Evolutionary conservation across 2,888 invertebrate genomes (phyloP).

Genomic region (Embidobia sp.): DNA sequence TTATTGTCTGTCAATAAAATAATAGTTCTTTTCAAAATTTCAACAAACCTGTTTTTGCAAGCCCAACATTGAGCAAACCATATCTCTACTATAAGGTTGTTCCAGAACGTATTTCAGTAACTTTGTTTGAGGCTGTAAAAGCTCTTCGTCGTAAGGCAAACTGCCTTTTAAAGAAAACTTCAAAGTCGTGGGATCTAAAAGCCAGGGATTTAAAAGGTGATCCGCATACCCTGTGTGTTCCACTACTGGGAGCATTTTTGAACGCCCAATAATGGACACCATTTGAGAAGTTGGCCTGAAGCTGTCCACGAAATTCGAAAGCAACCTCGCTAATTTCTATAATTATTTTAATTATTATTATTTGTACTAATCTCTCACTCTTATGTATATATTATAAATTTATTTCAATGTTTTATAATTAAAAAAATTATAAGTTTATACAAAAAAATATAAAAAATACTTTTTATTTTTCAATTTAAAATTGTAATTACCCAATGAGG

Average conservation of each 20-base stretch:
- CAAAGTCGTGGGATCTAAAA: slow-evolving; percentile 92
- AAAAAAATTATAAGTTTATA: no score
- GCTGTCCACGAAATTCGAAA: slow-evolving; percentile 95
- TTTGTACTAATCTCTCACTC: no score
- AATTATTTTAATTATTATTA: no score
- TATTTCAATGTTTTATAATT: no score
- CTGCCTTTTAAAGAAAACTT: slow-evolving; percentile 87
- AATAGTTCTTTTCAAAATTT: background rate
- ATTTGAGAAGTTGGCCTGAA: slow-evolving; percentile 97
- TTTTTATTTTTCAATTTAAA: no score
- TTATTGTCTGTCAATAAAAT: background rate
- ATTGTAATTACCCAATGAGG: slow-evolving; percentile 96
- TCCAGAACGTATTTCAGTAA: slow-evolving; percentile 94
- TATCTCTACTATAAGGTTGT: slow-evolving; percentile 97
- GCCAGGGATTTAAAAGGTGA: slow-evolving; percentile 95
- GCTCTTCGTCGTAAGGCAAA: slow-evolving; percentile 93
- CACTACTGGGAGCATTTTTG: slow-evolving; percentile 95
- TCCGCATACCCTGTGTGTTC: slow-evolving; percentile 96
- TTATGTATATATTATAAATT: no score
- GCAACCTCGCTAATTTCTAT: slow-evolving; percentile 91
- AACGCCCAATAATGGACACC: slow-evolving; percentile 95
- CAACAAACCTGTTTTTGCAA: slow-evolving; percentile 91
- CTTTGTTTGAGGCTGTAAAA: slow-evolving; percentile 93
- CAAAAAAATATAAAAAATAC: no score
- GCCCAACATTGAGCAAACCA: slow-evolving; percentile 97